These are phyloP conservation scores for Antrozous pallidus DNA, from an alignment of 2,797 vertebrate species.

Conservation along the genomic window DNA sequence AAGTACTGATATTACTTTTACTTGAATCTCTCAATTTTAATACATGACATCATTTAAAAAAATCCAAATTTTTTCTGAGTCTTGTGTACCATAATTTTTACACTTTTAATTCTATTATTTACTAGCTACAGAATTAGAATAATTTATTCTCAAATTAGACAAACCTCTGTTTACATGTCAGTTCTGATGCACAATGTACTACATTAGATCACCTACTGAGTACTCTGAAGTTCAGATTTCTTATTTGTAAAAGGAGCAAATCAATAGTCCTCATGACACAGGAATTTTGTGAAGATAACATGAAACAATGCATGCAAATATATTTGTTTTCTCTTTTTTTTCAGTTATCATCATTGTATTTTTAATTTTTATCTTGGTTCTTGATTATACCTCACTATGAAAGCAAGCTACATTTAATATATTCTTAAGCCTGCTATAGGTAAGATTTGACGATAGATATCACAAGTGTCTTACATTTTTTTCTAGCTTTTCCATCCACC, in stretches of 20 bases:
- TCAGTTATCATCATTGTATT: background rate
- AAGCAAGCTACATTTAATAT: background rate
- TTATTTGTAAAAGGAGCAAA: background rate
- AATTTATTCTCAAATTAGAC: background rate
- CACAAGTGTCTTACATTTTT: background rate
- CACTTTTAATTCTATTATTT: background rate
- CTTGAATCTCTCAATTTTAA: slow-evolving; percentile 61
- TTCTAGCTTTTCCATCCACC: background rate
- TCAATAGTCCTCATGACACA: background rate
- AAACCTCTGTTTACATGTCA: background rate
- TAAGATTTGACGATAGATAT: background rate
- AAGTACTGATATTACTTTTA: slow-evolving; percentile 62
- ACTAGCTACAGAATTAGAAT: background rate
- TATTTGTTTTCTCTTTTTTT: background rate
- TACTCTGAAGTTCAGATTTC: background rate
- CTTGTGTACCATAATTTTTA: background rate
- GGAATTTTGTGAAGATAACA: background rate
- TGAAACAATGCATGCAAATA: background rate
- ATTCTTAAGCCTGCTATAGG: background rate
- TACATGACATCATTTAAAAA: background rate
- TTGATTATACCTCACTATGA: background rate
- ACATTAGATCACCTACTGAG: background rate
- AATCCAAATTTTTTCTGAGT: background rate
- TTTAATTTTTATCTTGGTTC: background rate
- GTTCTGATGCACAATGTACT: background rate